Evolutionary conservation across 2,113 vertebrate species (phyloP), one percentile per base, ranked within the genome.

Genomic region (Xiphorhynchus elegans): DNA sequence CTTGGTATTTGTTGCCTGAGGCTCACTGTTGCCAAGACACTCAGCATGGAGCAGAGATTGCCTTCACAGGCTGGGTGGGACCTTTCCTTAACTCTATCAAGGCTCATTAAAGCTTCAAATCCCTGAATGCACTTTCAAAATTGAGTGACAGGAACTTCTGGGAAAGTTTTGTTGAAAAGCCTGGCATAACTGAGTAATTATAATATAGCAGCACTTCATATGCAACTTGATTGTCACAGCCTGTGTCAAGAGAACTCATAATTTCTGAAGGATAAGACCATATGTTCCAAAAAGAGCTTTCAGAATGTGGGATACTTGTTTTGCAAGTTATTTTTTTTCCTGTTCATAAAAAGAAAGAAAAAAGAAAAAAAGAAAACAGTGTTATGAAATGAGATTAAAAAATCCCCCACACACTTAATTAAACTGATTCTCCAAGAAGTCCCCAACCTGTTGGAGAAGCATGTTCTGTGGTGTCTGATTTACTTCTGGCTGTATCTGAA

Each of bases 141-240:
- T 49, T 95, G 96, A 97, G 80, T 97, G 96, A 97, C 94, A 95
- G 94, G 80, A 96, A 92, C 96, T 97, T 95, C 94, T 97, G 95
- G 95, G 93, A 89, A 97, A 97, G 95, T 97, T 96, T 93, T 89
- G 52, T 92, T 95, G 94, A 95, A 89, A 97, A 95, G 84, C 80
- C 83, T 97, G 94, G 91, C 95, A 94, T 95, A 95, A 89, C 83
- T 25, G 68, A 89, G 73, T 92, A 93, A 96, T 95, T 97, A 95
- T 94, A 97, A 95, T 96, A 93, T 78, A 95, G 94, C 93, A 95
- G 86, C 91, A 81, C 89, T 95, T 97, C 96, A 92, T 95, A 94
- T 97, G 96, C 96, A 89, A 95, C 93, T 96, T 89, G 94, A 95
- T 96, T 97, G 95, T 97, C 96, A 95, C 84, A 95, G 95, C 56